A percentile compares a stretch with the other conserved stretches of the same genome.
Evolutionary conservation across 2,888 invertebrate species (phyloP).

Genomic region (Acleris laterana): DNA sequence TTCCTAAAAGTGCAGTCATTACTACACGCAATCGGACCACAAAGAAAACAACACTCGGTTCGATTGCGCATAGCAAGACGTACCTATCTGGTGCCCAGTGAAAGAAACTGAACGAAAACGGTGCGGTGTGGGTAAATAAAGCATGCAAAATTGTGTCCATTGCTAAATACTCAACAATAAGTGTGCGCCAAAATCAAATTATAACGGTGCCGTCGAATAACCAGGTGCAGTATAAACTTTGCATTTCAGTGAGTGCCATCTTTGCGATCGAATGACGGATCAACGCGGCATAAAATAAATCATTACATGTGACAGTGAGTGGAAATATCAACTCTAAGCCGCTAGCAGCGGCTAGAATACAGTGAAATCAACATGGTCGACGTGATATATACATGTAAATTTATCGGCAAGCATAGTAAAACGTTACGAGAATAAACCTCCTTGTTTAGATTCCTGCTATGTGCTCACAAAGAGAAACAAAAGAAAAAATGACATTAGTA

Average conservation of each 20-base stretch:
- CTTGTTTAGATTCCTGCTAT: constrained; percentile 83
- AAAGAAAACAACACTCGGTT: constrained; percentile 20
- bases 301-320: constrained; percentile 90
- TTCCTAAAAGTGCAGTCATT: constrained; percentile 77
- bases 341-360: constrained; percentile 60
- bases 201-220: constrained; percentile 83
- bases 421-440: constrained; percentile 81
- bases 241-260: constrained; percentile 86
- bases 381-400: constrained; percentile 70
- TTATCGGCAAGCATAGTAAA: constrained; percentile 80
- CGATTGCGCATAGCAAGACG: constrained; percentile 62
- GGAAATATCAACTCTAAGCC: constrained; percentile 70
- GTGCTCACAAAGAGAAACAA: constrained; percentile 79
- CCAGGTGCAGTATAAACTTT: constrained; percentile 81
- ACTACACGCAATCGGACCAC: constrained; percentile 56
- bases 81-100: constrained; percentile 83
- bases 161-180: constrained; percentile 83
- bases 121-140: constrained; percentile 82
- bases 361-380: constrained; percentile 64
- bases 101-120: constrained; percentile 79
- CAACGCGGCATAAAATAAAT: constrained; percentile 76
- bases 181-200: constrained; percentile 84
- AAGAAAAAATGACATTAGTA: constrained; percentile 81
- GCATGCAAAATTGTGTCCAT: constrained; percentile 85
- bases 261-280: constrained; percentile 62